These are phyloP conservation scores for Patella depressa DNA, from an alignment of 2,888 invertebrate genomes.

Conservation along the genomic window DNA sequence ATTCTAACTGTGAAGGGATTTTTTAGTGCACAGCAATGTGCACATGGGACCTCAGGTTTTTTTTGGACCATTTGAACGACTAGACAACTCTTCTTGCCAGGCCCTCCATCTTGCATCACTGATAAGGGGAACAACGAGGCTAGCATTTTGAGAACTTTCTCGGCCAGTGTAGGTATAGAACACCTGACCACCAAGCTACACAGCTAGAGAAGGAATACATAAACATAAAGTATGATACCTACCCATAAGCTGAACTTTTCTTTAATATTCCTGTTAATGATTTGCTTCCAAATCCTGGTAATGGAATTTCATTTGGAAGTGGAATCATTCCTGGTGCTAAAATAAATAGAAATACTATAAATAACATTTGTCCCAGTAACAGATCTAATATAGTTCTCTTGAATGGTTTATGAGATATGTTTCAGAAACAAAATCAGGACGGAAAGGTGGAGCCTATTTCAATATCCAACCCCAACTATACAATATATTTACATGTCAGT, in stretches of 20 bases:
- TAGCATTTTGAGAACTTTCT: too few species aligned
- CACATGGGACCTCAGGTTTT: too few species aligned
- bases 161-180: too few species aligned
- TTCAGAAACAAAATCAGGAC: too few species aligned
- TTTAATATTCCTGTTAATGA: slow-evolving; percentile 78
- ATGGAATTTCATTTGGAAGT: slow-evolving; percentile 75
- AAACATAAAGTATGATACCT: slow-evolving; percentile 31
- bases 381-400: background rate
- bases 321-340: slow-evolving; percentile 68
- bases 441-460: too few species aligned
- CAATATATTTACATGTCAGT: background rate
- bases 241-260: slow-evolving; percentile 78
- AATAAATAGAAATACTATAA: slow-evolving; percentile 18
- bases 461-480: background rate
- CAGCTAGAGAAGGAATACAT: background rate
- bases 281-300: slow-evolving; percentile 65
- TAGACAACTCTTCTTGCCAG: too few species aligned
- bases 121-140: too few species aligned
- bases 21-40: too few species aligned
- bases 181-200: background rate
- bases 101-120: too few species aligned
- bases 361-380: background rate
- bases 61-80: too few species aligned
- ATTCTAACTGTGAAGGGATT: too few species aligned
- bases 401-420: too few species aligned